Base-by-base conservation (phyloP, 2,113 vertebrate genomes). In the Hymenochirus boettgeri region DNA sequence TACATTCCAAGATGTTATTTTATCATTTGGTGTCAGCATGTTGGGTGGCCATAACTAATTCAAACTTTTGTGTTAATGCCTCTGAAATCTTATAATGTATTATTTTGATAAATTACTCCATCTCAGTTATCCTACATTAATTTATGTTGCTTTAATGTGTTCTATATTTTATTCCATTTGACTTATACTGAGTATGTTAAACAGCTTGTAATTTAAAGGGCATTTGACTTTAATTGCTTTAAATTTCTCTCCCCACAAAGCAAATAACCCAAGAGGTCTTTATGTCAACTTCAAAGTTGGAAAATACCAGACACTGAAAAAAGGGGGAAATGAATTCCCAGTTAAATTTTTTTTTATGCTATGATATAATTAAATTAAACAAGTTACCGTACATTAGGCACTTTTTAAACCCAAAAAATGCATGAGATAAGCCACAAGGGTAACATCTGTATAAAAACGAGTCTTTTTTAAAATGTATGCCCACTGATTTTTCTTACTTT, bases 211-310 rank as follows among this genome's bases (percentile, higher is more conserved):
- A 50, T 67, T 76, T 73, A 1, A 1, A 65, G 72, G 63, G 72
- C 72, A 75, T 82, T 72, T 77, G 70, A 71, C 65, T 69, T 75
- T 62, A 78, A 67, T 63, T 71, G 65, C 66, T 75, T 70, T 63
- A 75, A 70, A 57, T 63, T 62, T 70, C 47, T 37, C 53, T 78
- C 78, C 72, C 69, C 77, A 79, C 70, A 71, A 74, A 79, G 26
- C 58, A 75, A 79, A 76, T 58, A 77, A 61, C 56, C 62, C 62
- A 73, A 29, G 47, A 46, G 17, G 2, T 60, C 50, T 71, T 62
- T 47, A 53, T 57, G 72, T 63, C 13, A 80, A 73, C 51, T 65
- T 76, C 69, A 65, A 79, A 77, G 57, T 29, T 47, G 61, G 76
- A 18, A 5, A 59, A 10, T 7, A 26, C 48, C 61, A 56, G 71